Evolutionary conservation across 2,888 invertebrate species (phyloP), one percentile per base, ranked within the genome.

Genomic region (Drosophila diplacantha): DNA sequence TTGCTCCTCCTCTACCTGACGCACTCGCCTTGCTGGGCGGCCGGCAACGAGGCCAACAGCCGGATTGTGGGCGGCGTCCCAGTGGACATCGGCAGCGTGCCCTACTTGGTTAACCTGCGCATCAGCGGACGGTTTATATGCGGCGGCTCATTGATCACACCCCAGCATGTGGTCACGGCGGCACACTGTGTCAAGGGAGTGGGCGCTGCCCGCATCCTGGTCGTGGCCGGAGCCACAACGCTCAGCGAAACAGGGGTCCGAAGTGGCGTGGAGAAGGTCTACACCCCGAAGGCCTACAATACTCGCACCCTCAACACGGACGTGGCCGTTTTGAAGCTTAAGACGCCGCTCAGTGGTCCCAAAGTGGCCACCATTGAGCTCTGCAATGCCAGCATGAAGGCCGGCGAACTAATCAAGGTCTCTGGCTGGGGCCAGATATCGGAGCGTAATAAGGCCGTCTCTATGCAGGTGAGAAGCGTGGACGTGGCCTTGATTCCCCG

Each of bases 121-220:
- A 51, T 76, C 3, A 41, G 69, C 3, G 81, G 77, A 1, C 58
- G 39, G 18, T 86, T 84, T 44, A 64, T 75, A n/a, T 87, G 88
- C 57, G 88, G 87, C 20, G 88, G 87, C 14, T 70, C 84, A 5
- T 58, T 87, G 58, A 69, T 84, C 12, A 75, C 77, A 18, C 53
- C 73, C 6, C 79, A 62, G 4, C 84, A 84, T 62, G 83, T 87
- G 22, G 59, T 87, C 2, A 87, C 86, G 0, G 87, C 87, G 1
- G 87, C 86, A 0, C 87, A 87, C 50, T 87, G 87, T 44, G 72
- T 85, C 1, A 69, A 74, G 24, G 83, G 83, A 5, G 49, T 75
- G 5, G 35, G 65, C 0, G 66, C 81, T 2, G 38, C 56, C 8
- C 59, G 72, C 1, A 24, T 87, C 0, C 61, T 57, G 14, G 78